Evolutionary conservation across 2,888 invertebrate genomes (phyloP).

Genomic region (Caenorhabditis macrosperma): DNA sequence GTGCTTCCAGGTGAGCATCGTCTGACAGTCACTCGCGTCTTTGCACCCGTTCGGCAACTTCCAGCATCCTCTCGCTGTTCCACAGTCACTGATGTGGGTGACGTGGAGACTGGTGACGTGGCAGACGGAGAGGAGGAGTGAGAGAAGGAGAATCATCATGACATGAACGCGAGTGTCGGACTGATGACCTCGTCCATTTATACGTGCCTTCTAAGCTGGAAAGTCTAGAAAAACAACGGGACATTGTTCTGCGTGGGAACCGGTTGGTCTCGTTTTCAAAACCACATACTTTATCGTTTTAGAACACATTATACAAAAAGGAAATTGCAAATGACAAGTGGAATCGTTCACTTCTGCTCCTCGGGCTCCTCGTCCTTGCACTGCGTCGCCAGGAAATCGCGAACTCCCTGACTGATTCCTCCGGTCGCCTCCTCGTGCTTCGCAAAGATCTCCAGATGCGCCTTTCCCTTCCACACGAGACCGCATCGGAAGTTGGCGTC

Average conservation of each 20-base stretch:
- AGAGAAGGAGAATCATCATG: slow-evolving; percentile 23
- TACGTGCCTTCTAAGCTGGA: slow-evolving; percentile 35
- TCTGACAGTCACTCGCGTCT: slow-evolving; percentile 66
- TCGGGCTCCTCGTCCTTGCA: slow-evolving; percentile 74
- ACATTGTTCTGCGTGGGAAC: slow-evolving; percentile 34
- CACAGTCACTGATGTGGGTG: slow-evolving; percentile 74
- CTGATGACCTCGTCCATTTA: slow-evolving; percentile 17
- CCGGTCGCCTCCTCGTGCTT: slow-evolving; percentile 70
- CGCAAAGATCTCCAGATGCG: slow-evolving; percentile 78
- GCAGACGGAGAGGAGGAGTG: slow-evolving; percentile 1
- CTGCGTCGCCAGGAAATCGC: slow-evolving; percentile 74
- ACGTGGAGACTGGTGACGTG: slow-evolving; percentile 55
- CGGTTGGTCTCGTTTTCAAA: slow-evolving; percentile 40
- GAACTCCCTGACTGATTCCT: slow-evolving; percentile 74
- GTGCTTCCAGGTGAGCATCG: slow-evolving; percentile 69
- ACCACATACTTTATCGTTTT: slow-evolving; percentile 39
- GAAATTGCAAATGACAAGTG: slow-evolving; percentile 7
- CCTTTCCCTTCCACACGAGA: slow-evolving; percentile 78
- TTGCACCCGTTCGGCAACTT: slow-evolving; percentile 79
- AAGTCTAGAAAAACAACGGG: slow-evolving; percentile 43
- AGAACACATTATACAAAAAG: slow-evolving; percentile 55
- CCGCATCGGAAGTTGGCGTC: slow-evolving; percentile 77
- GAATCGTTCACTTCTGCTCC: slow-evolving; percentile 27
- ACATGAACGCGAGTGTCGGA: too few species aligned
- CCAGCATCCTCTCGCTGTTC: slow-evolving; percentile 79